phyloP scores from a whole-genome alignment of 2,888 invertebrate genomes.

The Daptonema setosum region DNA sequence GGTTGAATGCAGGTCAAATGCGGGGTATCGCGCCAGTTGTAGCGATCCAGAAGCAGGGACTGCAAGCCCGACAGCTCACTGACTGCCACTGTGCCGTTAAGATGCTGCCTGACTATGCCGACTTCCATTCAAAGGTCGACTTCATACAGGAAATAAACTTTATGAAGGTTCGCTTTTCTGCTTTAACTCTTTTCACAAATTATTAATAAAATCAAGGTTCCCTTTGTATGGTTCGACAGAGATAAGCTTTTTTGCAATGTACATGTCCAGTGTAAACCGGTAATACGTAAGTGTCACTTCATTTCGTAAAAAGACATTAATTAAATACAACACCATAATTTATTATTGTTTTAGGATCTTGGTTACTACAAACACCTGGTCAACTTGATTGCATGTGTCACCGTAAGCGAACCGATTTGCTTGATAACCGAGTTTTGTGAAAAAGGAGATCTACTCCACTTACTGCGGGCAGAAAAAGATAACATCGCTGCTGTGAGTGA shows the following conservation, averaged over 20 bases:
- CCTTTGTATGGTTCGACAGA: no score
- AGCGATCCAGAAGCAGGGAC: neutral
- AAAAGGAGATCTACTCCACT: neutral
- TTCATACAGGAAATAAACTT: conserved; percentile 19
- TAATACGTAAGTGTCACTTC: no score
- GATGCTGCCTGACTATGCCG: conserved; percentile 1
- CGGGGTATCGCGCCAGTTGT: neutral
- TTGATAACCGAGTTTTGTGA: neutral
- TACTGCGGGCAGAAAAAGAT: neutral
- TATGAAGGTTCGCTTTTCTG: no score
- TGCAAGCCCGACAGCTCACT: neutral
- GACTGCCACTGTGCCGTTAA: conserved; percentile 2
- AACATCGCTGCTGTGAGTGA: neutral
- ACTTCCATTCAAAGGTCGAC: conserved; percentile 8
- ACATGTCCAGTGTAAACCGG: no score
- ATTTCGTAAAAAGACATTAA: no score
- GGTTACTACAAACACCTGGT: conserved; percentile 1
- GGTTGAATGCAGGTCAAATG: neutral
- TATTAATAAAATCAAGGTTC: no score
- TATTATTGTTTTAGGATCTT: neutral
- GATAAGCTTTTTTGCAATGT: no score
- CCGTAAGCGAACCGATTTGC: neutral
- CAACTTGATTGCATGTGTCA: neutral
- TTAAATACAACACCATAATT: no score
- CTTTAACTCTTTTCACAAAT: no score